Conservation (phyloP, 2,888 invertebrate genomes). For the Polydrusus cervinus region DNA sequence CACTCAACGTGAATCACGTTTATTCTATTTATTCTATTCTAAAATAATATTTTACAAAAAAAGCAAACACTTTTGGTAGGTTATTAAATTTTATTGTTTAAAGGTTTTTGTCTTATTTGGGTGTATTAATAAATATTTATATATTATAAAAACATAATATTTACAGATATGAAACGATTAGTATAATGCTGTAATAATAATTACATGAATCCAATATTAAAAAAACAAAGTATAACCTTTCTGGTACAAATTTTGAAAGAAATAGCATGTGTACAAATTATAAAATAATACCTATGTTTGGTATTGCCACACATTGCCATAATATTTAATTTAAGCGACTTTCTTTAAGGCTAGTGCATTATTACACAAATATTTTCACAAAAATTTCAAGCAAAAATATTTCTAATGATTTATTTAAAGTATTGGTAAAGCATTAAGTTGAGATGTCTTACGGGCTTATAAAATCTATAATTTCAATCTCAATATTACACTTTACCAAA, state of each 20-base stretch:
- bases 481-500: conserved; percentile 56
- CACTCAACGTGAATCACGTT: too few species aligned
- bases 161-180: conserved; percentile 69
- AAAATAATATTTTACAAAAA: neutral
- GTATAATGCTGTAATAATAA: conserved; percentile 59
- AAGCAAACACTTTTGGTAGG: conserved; percentile 55
- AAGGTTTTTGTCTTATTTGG: conserved; percentile 63
- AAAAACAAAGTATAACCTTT: conserved; percentile 31
- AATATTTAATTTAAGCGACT: conserved; percentile 58
- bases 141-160: conserved; percentile 72
- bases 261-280: conserved; percentile 5
- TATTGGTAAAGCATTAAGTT: conserved; percentile 53
- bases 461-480: conserved; percentile 34
- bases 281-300: conserved; percentile 3
- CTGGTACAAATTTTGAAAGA: conserved; percentile 12
- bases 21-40: too few species aligned
- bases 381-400: conserved; percentile 62
- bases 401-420: conserved; percentile 59
- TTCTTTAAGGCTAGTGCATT: conserved; percentile 60
- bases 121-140: conserved; percentile 70
- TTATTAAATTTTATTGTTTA: conserved; percentile 67
- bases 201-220: conserved; percentile 24
- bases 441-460: conserved; percentile 25
- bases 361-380: conserved; percentile 63
- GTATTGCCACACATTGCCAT: conserved; percentile 53